Percentiles rank a stretch among this genome's conserved stretches.
Conservation (phyloP, 2,888 invertebrate species). For the Sarcophaga caerulescens region DNA sequence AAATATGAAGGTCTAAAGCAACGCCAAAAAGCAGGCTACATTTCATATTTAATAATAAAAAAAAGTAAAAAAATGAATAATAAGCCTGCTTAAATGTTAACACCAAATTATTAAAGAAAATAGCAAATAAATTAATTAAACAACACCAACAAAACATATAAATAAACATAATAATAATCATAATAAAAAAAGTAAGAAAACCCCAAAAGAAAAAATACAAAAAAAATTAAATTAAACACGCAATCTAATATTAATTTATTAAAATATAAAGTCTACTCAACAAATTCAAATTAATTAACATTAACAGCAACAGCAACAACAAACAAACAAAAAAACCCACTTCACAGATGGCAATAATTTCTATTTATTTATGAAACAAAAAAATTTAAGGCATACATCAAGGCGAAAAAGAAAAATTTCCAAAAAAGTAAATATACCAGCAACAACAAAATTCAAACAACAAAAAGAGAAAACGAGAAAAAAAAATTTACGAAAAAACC, state of each 20-base stretch:
- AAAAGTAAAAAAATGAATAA: not conserved
- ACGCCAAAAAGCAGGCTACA: conserved; percentile 9
- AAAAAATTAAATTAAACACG: not conserved
- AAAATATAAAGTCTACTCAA: not conserved
- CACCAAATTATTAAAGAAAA: conserved; percentile 36
- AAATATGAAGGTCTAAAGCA: conserved; percentile 46
- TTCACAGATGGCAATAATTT: not conserved
- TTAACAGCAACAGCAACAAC: conserved; percentile 1
- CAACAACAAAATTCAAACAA: conserved; percentile 17
- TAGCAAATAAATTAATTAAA: conserved; percentile 35
- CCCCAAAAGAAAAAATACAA: too few species aligned
- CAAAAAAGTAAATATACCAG: conserved; percentile 18
- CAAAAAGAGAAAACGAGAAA: conserved; percentile 1
- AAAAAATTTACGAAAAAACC: conserved; percentile 9
- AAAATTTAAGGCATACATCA: not conserved
- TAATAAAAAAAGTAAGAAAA: conserved; percentile 1
- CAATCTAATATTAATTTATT: not conserved
- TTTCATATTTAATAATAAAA: conserved; percentile 1
- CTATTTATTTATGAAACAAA: not conserved
- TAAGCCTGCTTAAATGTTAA: conserved; percentile 23
- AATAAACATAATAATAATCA: not conserved
- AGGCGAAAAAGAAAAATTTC: not conserved
- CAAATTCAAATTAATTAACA: not conserved
- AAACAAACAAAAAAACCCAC: not conserved
- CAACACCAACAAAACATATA: conserved; percentile 5